Percentiles rank a stretch among this genome's conserved stretches.
phyloP scores from a whole-genome alignment of 2,113 vertebrate genomes.

The Festucalex cinctus region DNA sequence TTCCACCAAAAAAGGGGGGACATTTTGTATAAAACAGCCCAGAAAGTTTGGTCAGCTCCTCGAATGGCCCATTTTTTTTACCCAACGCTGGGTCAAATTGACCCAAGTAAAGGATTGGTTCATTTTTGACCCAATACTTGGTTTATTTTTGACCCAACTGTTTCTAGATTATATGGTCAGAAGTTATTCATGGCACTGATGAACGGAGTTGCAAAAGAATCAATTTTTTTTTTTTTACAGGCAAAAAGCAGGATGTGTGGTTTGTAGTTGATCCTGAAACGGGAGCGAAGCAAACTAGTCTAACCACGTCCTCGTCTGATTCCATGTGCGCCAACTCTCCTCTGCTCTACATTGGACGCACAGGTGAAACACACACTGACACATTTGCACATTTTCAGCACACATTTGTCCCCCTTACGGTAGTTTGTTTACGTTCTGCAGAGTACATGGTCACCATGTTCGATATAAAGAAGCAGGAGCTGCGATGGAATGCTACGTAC shows the following conservation, averaged over 20 bases:
- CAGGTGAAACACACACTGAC: conserved; percentile 66
- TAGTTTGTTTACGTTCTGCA: conserved; percentile 46
- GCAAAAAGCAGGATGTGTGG: conserved; percentile 95
- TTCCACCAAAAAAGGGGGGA: too few relatives aligned
- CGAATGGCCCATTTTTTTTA: too few relatives aligned
- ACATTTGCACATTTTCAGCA: neutral
- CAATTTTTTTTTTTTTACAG: conserved; percentile 51
- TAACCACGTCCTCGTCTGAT: conserved; percentile 83
- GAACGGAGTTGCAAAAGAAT: neutral
- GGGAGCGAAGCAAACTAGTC: conserved; percentile 88
- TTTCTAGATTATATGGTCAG: neutral
- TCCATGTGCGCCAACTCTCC: conserved; percentile 83
- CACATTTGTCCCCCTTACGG: neutral
- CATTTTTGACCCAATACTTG: too few relatives aligned
- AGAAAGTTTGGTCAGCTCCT: too few relatives aligned
- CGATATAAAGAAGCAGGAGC: conserved; percentile 84
- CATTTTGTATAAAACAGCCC: too few relatives aligned
- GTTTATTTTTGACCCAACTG: too few relatives aligned
- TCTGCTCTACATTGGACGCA: conserved; percentile 89
- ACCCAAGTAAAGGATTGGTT: too few relatives aligned
- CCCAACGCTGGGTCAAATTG: too few relatives aligned
- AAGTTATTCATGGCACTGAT: neutral
- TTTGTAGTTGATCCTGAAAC: conserved; percentile 92
- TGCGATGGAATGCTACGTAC: conserved; percentile 92
- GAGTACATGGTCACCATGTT: conserved; percentile 96